Base-by-base conservation (phyloP, 1,140 invertebrate species). In the Sitobion miscanthi region DNA sequence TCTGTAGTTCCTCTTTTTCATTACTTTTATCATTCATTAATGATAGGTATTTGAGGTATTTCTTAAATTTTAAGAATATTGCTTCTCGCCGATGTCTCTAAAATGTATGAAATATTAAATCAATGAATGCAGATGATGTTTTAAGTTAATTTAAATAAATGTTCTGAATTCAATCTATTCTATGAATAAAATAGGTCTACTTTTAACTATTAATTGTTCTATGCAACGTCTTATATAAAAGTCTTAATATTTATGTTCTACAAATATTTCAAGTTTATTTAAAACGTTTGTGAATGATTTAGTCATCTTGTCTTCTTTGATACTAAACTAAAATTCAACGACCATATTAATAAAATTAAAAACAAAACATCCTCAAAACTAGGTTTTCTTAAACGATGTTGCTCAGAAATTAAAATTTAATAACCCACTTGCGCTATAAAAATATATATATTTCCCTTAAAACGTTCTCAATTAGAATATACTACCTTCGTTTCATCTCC, bases 371-470 rank as follows among this genome's bases (percentile, higher is more conserved):
- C 49, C 4, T 35, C n/a, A 8, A 88, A 88, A 88, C 47, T 54
- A 11, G 87, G 45, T 8, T 30, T 87, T 11, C 42, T 87, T 47
- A 87, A 87, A 87, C 23, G 87, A 2, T 52, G 30, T 8, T 88
- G n/a, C 47, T 54, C 87, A 88, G 14, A 88, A 30, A 42, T 42
- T 42, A 42, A 42, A 42, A 42, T 88, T 88, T 21, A 88, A 38
- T 88, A 88, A 88, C 6, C 49, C 9, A 21, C 11, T n/a, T 52
- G n/a, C 14, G 1, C 52, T n/a, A 52, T 20, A 88, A 88, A 88
- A 35, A 42, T 42, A 88, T 52, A 88, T 88, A n/a, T 88, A 49
- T 88, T 88, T 52, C 17, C 35, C 25, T 88, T 88, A 35, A 47
- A 52, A n/a, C 14, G 86, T n/a, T 49, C 86, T 1, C 47, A 88